Percentiles rank a stretch among this genome's conserved stretches.
phyloP scores from a whole-genome alignment of 1,140 invertebrate genomes.

The Drosophila pseudoananassae region DNA sequence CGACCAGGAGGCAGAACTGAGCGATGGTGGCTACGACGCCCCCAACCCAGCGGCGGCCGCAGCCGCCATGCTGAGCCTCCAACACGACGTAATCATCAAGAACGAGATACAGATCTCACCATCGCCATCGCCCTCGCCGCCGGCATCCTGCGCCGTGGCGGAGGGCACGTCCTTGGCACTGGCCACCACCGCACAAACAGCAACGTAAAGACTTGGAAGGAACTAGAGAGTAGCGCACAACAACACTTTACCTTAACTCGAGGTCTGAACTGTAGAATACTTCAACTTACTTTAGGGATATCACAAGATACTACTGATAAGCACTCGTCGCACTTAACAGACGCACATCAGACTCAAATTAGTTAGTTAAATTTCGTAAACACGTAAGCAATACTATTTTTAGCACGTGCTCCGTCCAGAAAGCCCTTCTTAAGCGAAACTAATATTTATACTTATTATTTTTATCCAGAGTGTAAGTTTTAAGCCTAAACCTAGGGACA shows the following conservation, averaged over 20 bases:
- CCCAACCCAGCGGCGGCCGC: constrained; percentile 53
- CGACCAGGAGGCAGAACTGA: constrained; percentile 37
- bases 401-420: constrained; percentile 67
- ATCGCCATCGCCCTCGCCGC: constrained; percentile 64
- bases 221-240: constrained; percentile 32
- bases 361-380: constrained; percentile 43
- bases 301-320: constrained; percentile 16
- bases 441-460: constrained; percentile 9
- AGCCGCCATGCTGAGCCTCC: constrained; percentile 63
- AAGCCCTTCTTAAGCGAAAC: constrained; percentile 37
- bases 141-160: constrained; percentile 40
- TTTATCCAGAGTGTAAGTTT: constrained; percentile 4
- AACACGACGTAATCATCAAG: constrained; percentile 78
- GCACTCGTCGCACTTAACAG: constrained; percentile 23
- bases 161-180: constrained; percentile 57
- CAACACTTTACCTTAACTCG: constrained; percentile 32
- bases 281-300: constrained; percentile 9
- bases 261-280: constrained; percentile 51
- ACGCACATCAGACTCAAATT: constrained; percentile 30
- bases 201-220: constrained; percentile 69
- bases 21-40: constrained; percentile 29
- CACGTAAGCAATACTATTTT: constrained; percentile 47
- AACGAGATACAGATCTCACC: constrained; percentile 82
- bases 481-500: neutral
- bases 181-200: constrained; percentile 61